phyloP scores from a whole-genome alignment of 2,797 vertebrate species.

The Melanotaenia parkinsoni region DNA sequence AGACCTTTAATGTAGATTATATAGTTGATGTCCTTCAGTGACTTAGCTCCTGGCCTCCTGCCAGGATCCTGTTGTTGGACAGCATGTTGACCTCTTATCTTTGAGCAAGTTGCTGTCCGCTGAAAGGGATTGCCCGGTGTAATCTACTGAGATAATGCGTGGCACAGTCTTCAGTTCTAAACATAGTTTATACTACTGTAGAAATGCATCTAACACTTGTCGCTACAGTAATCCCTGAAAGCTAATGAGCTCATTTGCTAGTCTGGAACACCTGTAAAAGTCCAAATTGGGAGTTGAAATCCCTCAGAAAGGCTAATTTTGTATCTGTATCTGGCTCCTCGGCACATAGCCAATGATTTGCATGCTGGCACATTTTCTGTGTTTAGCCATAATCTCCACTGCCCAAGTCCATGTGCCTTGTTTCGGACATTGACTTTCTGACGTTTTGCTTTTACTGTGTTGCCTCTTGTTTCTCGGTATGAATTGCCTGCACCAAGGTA shows the following conservation, averaged over 20 bases:
- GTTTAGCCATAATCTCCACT: not conserved
- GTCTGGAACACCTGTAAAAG: conserved; percentile 27
- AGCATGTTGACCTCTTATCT: conserved; percentile 27
- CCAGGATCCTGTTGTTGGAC: conserved; percentile 17
- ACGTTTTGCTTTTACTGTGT: conserved; percentile 47
- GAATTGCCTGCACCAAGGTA: conserved; percentile 37
- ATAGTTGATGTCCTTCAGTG: not conserved
- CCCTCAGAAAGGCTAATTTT: conserved; percentile 8
- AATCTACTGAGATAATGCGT: conserved; percentile 60
- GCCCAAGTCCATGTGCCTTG: not conserved
- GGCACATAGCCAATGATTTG: not conserved
- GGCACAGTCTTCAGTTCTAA: conserved; percentile 61
- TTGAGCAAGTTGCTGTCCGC: conserved; percentile 23
- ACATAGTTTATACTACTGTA: conserved; percentile 65
- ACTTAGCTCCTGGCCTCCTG: conserved; percentile 13
- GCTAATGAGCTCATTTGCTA: conserved; percentile 61
- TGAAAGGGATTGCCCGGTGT: conserved; percentile 41
- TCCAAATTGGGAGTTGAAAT: conserved; percentile 25
- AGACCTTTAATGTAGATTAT: conserved; percentile 1
- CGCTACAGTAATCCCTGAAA: conserved; percentile 44
- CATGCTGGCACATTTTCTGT: not conserved
- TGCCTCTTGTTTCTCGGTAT: conserved; percentile 39
- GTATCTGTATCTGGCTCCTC: not conserved
- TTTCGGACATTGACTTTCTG: conserved; percentile 13
- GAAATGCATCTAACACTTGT: conserved; percentile 55